Evolutionary conservation across 2,888 invertebrate species (phyloP).

Genomic region (Aleiodes alternator): DNA sequence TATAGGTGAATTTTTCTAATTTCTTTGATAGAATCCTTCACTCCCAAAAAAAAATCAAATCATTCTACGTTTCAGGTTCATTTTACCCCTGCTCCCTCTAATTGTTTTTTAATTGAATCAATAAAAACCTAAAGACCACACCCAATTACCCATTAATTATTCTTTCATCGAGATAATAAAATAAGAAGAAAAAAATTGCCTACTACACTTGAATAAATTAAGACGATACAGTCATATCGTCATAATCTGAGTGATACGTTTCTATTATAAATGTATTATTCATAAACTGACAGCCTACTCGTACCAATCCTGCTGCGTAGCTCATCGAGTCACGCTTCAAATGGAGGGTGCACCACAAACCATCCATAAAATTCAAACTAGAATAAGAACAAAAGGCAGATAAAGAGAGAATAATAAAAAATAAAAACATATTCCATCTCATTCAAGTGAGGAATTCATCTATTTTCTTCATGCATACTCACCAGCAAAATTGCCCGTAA

Average conservation of each 20-base stretch:
- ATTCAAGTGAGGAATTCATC: constrained; percentile 19
- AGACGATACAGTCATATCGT: constrained; percentile 11
- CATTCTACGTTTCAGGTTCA: no score
- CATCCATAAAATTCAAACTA: constrained; percentile 2
- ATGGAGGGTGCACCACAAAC: constrained; percentile 2
- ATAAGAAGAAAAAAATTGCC: background rate
- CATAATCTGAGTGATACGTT: constrained; percentile 42
- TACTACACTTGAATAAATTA: background rate
- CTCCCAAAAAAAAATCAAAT: no score
- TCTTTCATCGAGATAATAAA: background rate
- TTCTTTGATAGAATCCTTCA: no score
- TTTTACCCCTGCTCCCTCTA: no score
- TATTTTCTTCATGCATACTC: constrained; percentile 31
- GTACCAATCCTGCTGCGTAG: constrained; percentile 15
- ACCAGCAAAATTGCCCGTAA: constrained; percentile 12
- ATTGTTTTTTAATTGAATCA: background rate
- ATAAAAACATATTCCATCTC: constrained; percentile 6
- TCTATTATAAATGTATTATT: constrained; percentile 45
- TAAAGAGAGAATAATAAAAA: background rate
- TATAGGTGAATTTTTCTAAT: no score
- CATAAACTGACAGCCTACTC: constrained; percentile 47
- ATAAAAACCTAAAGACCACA: background rate
- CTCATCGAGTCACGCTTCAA: constrained; percentile 33
- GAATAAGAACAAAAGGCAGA: background rate
- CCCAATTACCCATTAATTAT: background rate